These are phyloP conservation scores for Microplitis demolitor DNA, from an alignment of 1,140 invertebrate genomes.

Conservation along the genomic window DNA sequence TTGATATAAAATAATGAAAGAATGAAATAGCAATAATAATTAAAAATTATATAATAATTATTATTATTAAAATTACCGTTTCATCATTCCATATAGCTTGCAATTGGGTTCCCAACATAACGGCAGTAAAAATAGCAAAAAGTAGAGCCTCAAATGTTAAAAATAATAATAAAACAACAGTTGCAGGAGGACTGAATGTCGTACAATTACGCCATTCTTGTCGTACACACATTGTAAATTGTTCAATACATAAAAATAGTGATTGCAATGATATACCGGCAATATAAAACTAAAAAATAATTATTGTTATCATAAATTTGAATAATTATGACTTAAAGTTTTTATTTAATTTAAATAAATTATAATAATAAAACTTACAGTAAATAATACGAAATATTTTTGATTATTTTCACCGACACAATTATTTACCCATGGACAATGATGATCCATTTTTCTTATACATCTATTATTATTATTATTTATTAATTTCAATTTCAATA, in stretches of 20 bases:
- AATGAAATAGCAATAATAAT: no score
- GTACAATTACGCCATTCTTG: constrained; percentile 96
- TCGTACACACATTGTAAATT: constrained; percentile 92
- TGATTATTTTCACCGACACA: constrained; percentile 99
- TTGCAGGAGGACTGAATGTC: constrained; percentile 90
- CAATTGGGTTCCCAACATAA: constrained; percentile 97
- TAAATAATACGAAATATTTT: constrained; percentile 99
- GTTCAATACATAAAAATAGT: constrained; percentile 87
- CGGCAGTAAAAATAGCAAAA: constrained; percentile 97
- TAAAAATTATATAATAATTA: not conserved
- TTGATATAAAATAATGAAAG: constrained; percentile 26
- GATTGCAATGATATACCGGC: constrained; percentile 94
- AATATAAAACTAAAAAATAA: constrained; percentile 90
- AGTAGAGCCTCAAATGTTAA: constrained; percentile 95
- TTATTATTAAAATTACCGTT: constrained; percentile 71
- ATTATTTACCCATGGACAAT: constrained; percentile 99
- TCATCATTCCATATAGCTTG: constrained; percentile 99
- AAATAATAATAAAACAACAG: constrained; percentile 93
- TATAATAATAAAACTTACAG: constrained; percentile 71
- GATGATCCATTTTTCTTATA: constrained; percentile 99
- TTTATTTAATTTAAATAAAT: constrained; percentile 3
- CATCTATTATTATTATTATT: constrained; percentile 65
- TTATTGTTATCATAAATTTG: not conserved
- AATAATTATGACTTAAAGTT: constrained; percentile 8
- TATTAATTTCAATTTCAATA: no score